phyloP scores from a whole-genome alignment of 2,113 vertebrate species.

The Hiodon alosoides region DNA sequence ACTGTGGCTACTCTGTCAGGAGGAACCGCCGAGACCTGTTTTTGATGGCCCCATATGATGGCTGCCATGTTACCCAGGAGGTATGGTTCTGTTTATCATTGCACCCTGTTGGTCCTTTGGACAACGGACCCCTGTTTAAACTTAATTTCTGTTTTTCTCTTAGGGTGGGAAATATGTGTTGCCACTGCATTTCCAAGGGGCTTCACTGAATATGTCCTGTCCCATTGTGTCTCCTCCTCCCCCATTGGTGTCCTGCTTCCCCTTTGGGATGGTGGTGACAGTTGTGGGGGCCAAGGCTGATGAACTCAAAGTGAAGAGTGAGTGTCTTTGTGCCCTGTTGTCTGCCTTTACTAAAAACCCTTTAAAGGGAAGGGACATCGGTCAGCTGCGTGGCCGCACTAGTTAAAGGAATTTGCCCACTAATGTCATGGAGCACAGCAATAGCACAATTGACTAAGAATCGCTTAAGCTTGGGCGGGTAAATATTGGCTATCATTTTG shows the following conservation, averaged over 20 bases:
- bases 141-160: too few relatives aligned
- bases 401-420: too few relatives aligned
- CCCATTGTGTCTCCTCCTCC: slow-evolving; percentile 1
- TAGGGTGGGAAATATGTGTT: slow-evolving; percentile 36
- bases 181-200: slow-evolving; percentile 32
- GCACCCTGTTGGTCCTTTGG: neutral
- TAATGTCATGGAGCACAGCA: too few relatives aligned
- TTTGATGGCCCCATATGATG: slow-evolving; percentile 36
- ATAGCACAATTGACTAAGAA: too few relatives aligned
- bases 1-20: slow-evolving; percentile 43
- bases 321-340: neutral
- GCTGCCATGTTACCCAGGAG: slow-evolving; percentile 41
- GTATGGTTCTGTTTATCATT: neutral
- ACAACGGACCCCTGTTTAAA: neutral
- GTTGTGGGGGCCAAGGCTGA: slow-evolving; percentile 4
- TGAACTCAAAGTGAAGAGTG: slow-evolving; percentile 35
- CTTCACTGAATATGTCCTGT: slow-evolving; percentile 34
- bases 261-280: slow-evolving; percentile 26
- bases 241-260: slow-evolving; percentile 28
- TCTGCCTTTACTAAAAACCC: neutral
- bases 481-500: neutral
- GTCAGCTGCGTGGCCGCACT: neutral
- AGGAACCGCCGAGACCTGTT: slow-evolving; percentile 33
- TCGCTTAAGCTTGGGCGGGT: neutral
- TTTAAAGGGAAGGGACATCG: neutral